phyloP scores from a whole-genome alignment of 2,888 invertebrate genomes.

The Apodemia hepburni region DNA sequence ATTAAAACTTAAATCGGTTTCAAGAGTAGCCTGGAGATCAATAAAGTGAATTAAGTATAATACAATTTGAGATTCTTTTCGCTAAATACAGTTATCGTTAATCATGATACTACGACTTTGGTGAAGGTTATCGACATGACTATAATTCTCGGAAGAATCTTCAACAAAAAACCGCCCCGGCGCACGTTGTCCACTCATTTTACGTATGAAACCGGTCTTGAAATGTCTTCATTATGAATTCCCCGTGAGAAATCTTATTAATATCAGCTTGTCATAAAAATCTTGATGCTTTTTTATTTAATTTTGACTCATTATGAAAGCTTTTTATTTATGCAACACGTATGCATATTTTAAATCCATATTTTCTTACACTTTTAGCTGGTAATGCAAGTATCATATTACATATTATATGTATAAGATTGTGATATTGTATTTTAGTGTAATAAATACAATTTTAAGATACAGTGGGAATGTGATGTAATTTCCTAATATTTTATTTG shows the following conservation, averaged over 20 bases:
- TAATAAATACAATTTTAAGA: too few relatives aligned
- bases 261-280: constrained; percentile 7
- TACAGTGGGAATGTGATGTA: too few relatives aligned
- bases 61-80: neutral
- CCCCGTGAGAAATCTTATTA: constrained; percentile 34
- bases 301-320: neutral
- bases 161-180: constrained; percentile 1
- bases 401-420: too few relatives aligned
- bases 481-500: too few relatives aligned
- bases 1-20: too few relatives aligned
- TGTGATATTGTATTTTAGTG: too few relatives aligned
- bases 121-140: constrained; percentile 4
- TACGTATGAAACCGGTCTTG: constrained; percentile 57
- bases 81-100: neutral
- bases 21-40: too few relatives aligned
- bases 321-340: neutral
- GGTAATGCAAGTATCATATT: neutral
- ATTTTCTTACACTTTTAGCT: neutral
- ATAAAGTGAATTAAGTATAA: neutral
- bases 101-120: neutral
- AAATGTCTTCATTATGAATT: constrained; percentile 75
- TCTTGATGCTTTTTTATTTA: constrained; percentile 1
- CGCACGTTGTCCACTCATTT: constrained; percentile 38
- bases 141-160: constrained; percentile 7
- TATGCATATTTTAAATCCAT: neutral